These are phyloP conservation scores for Sisor rabdophorus DNA, from an alignment of 2,113 vertebrate genomes.

Conservation along the genomic window DNA sequence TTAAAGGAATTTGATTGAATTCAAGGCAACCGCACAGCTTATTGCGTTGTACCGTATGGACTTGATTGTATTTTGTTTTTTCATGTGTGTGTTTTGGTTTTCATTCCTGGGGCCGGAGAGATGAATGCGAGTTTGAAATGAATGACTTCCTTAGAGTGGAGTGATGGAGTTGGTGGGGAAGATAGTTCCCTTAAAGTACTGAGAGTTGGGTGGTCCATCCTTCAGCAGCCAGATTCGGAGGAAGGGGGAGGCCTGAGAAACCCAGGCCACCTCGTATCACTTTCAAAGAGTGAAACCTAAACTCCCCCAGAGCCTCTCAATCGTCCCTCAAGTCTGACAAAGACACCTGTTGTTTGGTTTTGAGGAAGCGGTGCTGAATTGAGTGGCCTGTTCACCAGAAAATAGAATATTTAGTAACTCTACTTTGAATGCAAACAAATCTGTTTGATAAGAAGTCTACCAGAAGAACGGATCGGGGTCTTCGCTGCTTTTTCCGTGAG, in stretches of 20 bases:
- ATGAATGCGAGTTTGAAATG: constrained; percentile 47
- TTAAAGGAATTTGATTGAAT: background rate
- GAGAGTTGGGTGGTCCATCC: constrained; percentile 76
- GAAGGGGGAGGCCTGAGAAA: constrained; percentile 67
- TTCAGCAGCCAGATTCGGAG: constrained; percentile 72
- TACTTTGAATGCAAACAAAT: constrained; percentile 12
- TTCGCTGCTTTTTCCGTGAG: background rate
- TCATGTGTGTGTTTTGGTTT: constrained; percentile 22
- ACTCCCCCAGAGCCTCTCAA: constrained; percentile 51
- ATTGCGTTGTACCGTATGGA: background rate
- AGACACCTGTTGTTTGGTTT: constrained; percentile 77
- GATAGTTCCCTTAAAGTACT: constrained; percentile 64
- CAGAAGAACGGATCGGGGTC: background rate
- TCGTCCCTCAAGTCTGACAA: constrained; percentile 66
- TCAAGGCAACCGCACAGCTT: background rate
- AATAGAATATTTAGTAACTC: constrained; percentile 48
- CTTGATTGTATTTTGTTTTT: background rate
- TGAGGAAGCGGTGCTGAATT: constrained; percentile 59
- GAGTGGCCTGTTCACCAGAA: constrained; percentile 66
- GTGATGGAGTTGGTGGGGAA: constrained; percentile 61
- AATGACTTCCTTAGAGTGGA: constrained; percentile 66
- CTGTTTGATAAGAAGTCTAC: background rate
- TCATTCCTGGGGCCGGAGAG: constrained; percentile 12
- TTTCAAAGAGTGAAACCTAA: constrained; percentile 77
- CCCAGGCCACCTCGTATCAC: constrained; percentile 71